phyloP scores from a whole-genome alignment of 2,113 vertebrate species.

The Cavia porcellus region DNA sequence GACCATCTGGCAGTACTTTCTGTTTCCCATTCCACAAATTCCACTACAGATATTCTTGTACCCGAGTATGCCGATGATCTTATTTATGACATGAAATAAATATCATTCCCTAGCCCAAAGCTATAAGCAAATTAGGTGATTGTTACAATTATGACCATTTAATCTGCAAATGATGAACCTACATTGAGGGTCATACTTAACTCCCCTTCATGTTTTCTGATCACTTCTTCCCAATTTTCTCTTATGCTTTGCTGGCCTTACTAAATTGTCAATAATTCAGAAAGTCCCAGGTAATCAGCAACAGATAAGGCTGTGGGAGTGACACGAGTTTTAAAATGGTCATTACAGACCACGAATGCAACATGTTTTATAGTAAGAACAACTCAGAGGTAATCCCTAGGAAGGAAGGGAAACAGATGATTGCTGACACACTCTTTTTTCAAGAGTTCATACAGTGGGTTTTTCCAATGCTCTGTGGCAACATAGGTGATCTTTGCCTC shows the following conservation, averaged over 20 bases:
- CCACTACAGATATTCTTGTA: slow-evolving; percentile 7
- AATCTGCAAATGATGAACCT: slow-evolving; percentile 5
- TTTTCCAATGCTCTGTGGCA: neutral
- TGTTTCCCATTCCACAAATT: slow-evolving; percentile 45
- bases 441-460: neutral
- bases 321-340: slow-evolving; percentile 43
- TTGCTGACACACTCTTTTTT: neutral
- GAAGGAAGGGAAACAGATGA: neutral
- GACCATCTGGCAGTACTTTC: neutral
- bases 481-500: neutral
- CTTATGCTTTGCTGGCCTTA: neutral
- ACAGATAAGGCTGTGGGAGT: neutral
- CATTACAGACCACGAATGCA: neutral
- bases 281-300: neutral
- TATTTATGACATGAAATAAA: slow-evolving; percentile 30
- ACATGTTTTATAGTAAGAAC: neutral
- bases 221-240: neutral
- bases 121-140: slow-evolving; percentile 19
- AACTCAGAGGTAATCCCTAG: slow-evolving; percentile 2
- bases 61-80: neutral
- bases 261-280: slow-evolving; percentile 27
- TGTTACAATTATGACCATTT: neutral
- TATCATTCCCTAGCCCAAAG: neutral
- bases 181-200: neutral
- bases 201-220: neutral